Conservation (phyloP, 1,140 invertebrate species). For the Drosophila albomicans region DNA sequence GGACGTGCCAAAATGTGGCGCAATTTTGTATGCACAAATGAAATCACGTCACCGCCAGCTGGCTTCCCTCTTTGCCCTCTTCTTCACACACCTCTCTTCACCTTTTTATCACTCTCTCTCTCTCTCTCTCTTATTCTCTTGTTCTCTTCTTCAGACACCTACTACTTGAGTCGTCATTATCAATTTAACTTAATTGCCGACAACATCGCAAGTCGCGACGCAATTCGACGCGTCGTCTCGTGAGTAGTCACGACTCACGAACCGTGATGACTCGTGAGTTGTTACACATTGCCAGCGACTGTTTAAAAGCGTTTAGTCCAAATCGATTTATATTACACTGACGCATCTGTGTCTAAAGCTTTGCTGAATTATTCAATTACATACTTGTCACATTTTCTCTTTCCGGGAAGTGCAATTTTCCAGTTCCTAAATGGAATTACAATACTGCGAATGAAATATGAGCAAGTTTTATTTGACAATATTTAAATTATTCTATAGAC, state of each 20-base stretch:
- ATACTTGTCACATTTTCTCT: conserved; percentile 40
- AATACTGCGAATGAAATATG: background rate
- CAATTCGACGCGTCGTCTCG: conserved; percentile 1
- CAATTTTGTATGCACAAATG: conserved; percentile 73
- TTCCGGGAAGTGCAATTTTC: background rate
- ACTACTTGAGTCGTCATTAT: conserved; percentile 77
- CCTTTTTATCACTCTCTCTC: background rate
- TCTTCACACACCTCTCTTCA: background rate
- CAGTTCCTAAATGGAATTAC: background rate
- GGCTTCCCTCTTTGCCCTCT: background rate
- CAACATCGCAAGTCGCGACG: conserved; percentile 19
- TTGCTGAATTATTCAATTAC: conserved; percentile 71
- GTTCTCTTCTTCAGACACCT: conserved; percentile 27
- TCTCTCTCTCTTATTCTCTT: background rate
- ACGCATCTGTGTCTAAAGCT: background rate
- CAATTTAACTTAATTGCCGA: conserved; percentile 78
- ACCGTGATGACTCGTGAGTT: conserved; percentile 12
- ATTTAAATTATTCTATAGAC: no score
- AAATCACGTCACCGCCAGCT: conserved; percentile 68
- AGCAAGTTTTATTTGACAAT: no score
- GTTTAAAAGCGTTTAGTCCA: conserved; percentile 74
- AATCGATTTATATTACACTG: conserved; percentile 63
- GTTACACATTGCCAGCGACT: conserved; percentile 49
- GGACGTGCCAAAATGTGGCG: conserved; percentile 75
- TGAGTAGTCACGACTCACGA: conserved; percentile 44